phyloP scores from a whole-genome alignment of 2,888 invertebrate genomes.

The Troides oblongomaculatus region DNA sequence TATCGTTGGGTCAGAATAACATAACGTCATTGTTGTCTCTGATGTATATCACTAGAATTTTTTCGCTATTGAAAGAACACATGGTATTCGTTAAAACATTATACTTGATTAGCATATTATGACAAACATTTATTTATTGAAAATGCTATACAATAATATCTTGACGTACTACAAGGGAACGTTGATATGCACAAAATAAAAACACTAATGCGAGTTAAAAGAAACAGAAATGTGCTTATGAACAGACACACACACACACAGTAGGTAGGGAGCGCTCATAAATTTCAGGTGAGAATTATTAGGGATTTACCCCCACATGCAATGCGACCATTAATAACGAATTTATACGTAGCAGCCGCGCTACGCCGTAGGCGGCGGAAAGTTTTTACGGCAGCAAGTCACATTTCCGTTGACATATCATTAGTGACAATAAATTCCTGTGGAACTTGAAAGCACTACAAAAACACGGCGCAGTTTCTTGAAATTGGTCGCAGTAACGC shows the following conservation, averaged over 20 bases:
- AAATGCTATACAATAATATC: too few species aligned
- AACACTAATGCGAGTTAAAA: not conserved
- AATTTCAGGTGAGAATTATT: constrained; percentile 24
- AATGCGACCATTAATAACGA: constrained; percentile 30
- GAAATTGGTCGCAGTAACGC: constrained; percentile 1
- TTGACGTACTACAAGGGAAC: too few species aligned
- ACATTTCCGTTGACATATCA: constrained; percentile 27
- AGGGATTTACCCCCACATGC: constrained; percentile 27
- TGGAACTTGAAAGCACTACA: constrained; percentile 9
- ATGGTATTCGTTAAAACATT: too few species aligned
- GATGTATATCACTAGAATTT: too few species aligned
- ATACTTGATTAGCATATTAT: too few species aligned
- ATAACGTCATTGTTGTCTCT: too few species aligned
- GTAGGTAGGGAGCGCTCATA: constrained; percentile 17
- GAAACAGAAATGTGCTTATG: not conserved
- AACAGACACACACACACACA: constrained; percentile 2
- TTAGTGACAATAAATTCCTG: constrained; percentile 21
- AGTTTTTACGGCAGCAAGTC: constrained; percentile 23
- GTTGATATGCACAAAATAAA: too few species aligned
- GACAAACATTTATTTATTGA: too few species aligned
- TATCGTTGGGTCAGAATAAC: too few species aligned
- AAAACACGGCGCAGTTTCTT: constrained; percentile 12
- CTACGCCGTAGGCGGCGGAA: constrained; percentile 18
- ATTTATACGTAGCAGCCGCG: constrained; percentile 25
- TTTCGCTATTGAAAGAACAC: too few species aligned